Evolutionary conservation across 2,113 vertebrate species (phyloP).

Genomic region (Melierax canorus): DNA sequence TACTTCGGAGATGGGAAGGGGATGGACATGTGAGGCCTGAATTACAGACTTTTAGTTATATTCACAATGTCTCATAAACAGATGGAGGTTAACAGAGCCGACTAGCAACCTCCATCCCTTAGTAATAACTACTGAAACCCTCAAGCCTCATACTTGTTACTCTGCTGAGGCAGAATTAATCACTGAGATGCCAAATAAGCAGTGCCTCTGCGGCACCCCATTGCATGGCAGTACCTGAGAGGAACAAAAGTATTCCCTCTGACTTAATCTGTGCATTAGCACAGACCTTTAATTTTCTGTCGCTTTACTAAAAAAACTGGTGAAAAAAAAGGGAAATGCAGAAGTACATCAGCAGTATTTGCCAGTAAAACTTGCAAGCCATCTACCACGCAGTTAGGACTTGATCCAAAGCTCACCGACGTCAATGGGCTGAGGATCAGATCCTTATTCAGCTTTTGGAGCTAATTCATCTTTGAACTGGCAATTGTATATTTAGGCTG

Average conservation of each 20-base stretch:
- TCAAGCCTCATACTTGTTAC: neutral
- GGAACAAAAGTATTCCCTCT: neutral
- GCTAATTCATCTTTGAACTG: neutral
- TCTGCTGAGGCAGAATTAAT: neutral
- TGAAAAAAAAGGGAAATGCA: neutral
- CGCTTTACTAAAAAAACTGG: neutral
- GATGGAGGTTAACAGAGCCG: neutral
- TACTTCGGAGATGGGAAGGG: neutral
- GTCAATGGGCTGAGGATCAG: neutral
- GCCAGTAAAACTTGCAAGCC: neutral
- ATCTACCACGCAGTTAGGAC: neutral
- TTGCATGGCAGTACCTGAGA: neutral
- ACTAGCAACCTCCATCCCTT: neutral
- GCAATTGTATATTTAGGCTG: neutral
- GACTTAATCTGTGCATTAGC: neutral
- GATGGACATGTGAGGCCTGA: neutral
- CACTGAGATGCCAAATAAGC: neutral
- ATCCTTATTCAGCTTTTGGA: neutral
- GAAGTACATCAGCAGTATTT: neutral
- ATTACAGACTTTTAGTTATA: neutral
- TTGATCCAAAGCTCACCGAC: neutral
- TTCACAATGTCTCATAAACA: neutral
- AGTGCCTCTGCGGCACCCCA: neutral
- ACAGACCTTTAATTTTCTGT: neutral
- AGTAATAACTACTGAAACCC: neutral